Evolutionary conservation across 2,113 vertebrate species (phyloP).

Genomic region (Holacanthus passer): DNA sequence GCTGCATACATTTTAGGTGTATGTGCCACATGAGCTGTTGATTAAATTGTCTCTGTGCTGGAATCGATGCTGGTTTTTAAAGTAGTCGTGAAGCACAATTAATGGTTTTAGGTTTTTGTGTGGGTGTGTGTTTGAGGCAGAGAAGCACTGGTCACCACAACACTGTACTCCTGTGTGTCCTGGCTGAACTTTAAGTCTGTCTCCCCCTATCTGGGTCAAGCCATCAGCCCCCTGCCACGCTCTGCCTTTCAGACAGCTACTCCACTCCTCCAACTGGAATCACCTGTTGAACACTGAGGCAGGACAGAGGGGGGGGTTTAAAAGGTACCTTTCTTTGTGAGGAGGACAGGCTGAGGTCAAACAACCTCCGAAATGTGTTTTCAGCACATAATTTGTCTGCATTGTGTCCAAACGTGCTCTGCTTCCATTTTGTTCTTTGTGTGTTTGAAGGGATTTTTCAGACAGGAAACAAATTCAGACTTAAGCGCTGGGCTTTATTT

Average conservation of each 20-base stretch:
- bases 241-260: slow-evolving; percentile 57
- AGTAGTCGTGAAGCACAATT: not conserved
- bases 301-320: not conserved
- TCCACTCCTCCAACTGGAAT: slow-evolving; percentile 18
- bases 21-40: not conserved
- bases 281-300: slow-evolving; percentile 55
- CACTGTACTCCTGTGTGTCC: slow-evolving; percentile 21
- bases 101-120: not conserved
- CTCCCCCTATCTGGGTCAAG: slow-evolving; percentile 65
- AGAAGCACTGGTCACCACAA: slow-evolving; percentile 12
- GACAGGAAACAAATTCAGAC: not conserved
- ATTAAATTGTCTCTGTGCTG: not conserved
- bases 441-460: slow-evolving; percentile 14
- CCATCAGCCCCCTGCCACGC: slow-evolving; percentile 43
- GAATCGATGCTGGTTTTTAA: not conserved
- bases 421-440: slow-evolving; percentile 13
- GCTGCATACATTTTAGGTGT: not conserved
- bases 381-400: slow-evolving; percentile 9
- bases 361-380: slow-evolving; percentile 19
- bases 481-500: slow-evolving; percentile 12
- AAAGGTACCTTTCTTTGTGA: slow-evolving; percentile 5
- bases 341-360: slow-evolving; percentile 6
- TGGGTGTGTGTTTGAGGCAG: not conserved
- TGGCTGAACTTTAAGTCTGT: slow-evolving; percentile 58
- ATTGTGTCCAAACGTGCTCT: slow-evolving; percentile 1